Conservation (phyloP, 2,113 vertebrate genomes). For the Pterophyllum scalare region DNA sequence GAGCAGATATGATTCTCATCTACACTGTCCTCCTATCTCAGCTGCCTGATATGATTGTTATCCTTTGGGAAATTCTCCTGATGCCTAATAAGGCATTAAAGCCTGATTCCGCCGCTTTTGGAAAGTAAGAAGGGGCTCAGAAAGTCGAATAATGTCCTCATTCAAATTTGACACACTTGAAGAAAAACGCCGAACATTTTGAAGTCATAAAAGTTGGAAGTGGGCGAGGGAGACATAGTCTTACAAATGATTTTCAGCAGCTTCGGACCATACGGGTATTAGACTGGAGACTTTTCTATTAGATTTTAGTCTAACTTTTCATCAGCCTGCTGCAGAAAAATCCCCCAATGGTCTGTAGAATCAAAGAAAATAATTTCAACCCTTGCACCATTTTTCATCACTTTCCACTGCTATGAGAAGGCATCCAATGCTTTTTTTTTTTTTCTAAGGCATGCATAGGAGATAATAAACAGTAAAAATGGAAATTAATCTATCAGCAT, state of each 20-base stretch:
- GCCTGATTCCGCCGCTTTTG: constrained; percentile 50
- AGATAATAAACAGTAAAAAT: constrained; percentile 63
- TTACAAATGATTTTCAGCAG: constrained; percentile 72
- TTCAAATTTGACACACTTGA: constrained; percentile 76
- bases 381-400: constrained; percentile 77
- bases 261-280: constrained; percentile 67
- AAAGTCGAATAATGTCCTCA: constrained; percentile 73
- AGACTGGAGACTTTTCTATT: constrained; percentile 60
- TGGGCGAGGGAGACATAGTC: constrained; percentile 38
- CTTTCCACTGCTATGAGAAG: constrained; percentile 30
- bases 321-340: constrained; percentile 50
- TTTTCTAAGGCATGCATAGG: constrained; percentile 6
- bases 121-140: constrained; percentile 62
- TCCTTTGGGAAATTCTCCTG: constrained; percentile 67
- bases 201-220: constrained; percentile 68
- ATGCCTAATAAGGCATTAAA: constrained; percentile 76
- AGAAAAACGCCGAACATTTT: constrained; percentile 77
- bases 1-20: constrained; percentile 59
- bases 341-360: constrained; percentile 50
- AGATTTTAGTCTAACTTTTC: constrained; percentile 57
- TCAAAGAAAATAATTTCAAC: constrained; percentile 70
- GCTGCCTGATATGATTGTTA: constrained; percentile 54
- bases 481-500: constrained; percentile 42
- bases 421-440: constrained; percentile 15
- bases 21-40: constrained; percentile 55